phyloP scores from a whole-genome alignment of 2,797 vertebrate species.

The Semaprochilodus insignis region DNA sequence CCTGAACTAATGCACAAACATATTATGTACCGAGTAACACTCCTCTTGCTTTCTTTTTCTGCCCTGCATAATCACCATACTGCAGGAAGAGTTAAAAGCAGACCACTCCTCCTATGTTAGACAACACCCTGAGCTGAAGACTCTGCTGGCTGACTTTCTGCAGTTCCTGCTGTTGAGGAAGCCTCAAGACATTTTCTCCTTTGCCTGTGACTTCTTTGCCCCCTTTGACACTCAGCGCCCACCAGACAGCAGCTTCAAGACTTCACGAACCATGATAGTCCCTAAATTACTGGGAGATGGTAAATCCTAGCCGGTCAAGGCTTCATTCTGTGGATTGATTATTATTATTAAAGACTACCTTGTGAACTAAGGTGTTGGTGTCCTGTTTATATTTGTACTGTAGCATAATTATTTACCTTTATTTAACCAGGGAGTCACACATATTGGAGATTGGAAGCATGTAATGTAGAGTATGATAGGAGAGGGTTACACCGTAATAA shows the following conservation, averaged over 20 bases:
- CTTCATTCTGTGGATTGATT: neutral
- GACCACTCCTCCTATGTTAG: conserved; percentile 81
- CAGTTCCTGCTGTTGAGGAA: conserved; percentile 87
- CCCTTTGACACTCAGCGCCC: conserved; percentile 64
- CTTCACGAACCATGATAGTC: conserved; percentile 36
- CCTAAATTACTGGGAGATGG: neutral
- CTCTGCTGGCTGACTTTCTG: conserved; percentile 88
- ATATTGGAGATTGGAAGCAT: too few relatives aligned
- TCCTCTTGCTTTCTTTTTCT: neutral
- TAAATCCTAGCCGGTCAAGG: neutral
- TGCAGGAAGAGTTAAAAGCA: conserved; percentile 85
- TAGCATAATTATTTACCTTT: too few relatives aligned
- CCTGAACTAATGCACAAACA: neutral
- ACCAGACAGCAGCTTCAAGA: conserved; percentile 47
- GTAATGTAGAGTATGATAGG: too few relatives aligned
- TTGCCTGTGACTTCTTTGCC: conserved; percentile 85
- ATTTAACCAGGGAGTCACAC: too few relatives aligned
- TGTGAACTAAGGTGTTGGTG: neutral
- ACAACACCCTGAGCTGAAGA: conserved; percentile 85
- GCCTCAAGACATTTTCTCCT: conserved; percentile 83
- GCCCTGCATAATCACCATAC: neutral
- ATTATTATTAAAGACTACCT: conserved; percentile 27
- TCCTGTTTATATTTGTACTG: neutral
- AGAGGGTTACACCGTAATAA: too few relatives aligned
- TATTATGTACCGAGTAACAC: neutral